Conservation (phyloP, 2,797 vertebrate species). For the Sebastes trivittatus region DNA sequence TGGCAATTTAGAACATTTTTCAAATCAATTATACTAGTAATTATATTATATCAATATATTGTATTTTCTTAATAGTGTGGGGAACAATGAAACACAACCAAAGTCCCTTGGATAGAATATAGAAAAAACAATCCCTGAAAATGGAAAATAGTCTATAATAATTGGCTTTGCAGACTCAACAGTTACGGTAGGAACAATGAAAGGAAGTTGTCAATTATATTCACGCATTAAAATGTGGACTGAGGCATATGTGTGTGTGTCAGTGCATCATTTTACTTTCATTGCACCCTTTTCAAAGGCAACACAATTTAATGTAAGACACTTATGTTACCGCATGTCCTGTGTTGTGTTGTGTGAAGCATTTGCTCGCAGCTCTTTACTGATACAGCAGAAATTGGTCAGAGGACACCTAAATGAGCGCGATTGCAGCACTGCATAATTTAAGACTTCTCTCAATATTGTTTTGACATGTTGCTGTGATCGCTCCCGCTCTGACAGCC, state of each 20-base stretch:
- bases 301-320: background rate
- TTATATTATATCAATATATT: background rate
- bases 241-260: background rate
- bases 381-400: slow-evolving; percentile 46
- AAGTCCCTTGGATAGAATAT: background rate
- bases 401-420: slow-evolving; percentile 54
- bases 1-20: background rate
- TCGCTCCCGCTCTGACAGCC: slow-evolving; percentile 58
- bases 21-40: background rate
- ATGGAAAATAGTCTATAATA: background rate
- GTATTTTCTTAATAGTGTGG: background rate
- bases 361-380: background rate
- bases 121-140: background rate
- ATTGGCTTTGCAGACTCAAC: background rate
- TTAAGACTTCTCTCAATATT: slow-evolving; percentile 74
- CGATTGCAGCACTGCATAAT: slow-evolving; percentile 71
- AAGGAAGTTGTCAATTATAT: background rate
- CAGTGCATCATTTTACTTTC: background rate
- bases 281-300: background rate
- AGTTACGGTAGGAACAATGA: background rate
- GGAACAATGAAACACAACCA: background rate
- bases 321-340: background rate
- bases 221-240: background rate
- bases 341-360: background rate
- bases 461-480: slow-evolving; percentile 69